Base-by-base conservation (phyloP, 2,797 vertebrate species). In the Spinibarbus caldwelli region DNA sequence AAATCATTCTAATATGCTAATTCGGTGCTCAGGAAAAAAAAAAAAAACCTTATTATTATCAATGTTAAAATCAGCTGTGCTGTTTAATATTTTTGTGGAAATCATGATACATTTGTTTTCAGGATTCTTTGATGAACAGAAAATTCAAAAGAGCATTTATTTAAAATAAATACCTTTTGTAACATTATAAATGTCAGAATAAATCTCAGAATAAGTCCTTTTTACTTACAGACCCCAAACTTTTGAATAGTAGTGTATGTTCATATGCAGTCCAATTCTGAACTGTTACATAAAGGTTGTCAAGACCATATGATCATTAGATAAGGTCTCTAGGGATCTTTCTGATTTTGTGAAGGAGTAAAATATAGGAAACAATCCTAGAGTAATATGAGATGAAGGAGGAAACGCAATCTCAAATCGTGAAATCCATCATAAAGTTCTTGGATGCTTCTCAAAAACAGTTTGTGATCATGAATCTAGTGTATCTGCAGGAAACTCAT, bases 341-440 rank as follows among this genome's bases (percentile, higher is more conserved):
- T 78, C 49, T 68, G 23, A 38, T 57, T 83, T 31, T 85, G 29
- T 52, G 41, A 84, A 70, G 47, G 17, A 54, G 68, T 70, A 21
- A 77, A 45, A 29, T 14, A 68, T 72, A 11, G 36, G 23, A 73
- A 57, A 36, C 64, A 66, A 72, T 41, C 49, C 45, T 29, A 64
- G 17, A 83, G 68, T 8, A 79, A 79, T 29, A 80, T 23, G n/a
- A n/a, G n/a, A 31, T 36, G n/a, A n/a, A n/a, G n/a, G n/a, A 79
- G 81, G 34, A 73, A 76, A 76, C 14, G 2, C 21, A 43, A 75
- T 47, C 31, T 62, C n/a, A 64, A 76, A 78, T 73, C 10, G n/a
- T 67, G 57, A 83, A 72, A 78, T 52, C 66, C 67, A 73, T 62
- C 8, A 43, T 62, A 41, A 41, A 77, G 21, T 67, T 70, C 21